Conservation (phyloP, 2,797 vertebrate genomes). For the Chiropotes sagulatus region DNA sequence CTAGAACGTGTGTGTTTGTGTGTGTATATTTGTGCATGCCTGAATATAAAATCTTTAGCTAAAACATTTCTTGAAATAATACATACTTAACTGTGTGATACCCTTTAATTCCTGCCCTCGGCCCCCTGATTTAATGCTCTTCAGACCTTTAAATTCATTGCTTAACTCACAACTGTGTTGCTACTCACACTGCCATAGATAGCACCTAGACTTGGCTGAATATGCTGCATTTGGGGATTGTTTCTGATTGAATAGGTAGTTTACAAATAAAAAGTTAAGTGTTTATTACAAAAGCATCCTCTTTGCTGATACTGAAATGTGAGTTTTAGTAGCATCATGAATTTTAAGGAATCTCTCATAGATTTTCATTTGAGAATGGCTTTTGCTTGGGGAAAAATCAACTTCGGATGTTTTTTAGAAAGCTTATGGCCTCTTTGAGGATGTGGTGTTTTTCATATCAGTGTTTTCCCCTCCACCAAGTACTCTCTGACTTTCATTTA, state of each 20-base stretch:
- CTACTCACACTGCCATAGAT: neutral
- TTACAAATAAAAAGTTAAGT: slow-evolving; percentile 63
- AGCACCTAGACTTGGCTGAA: slow-evolving; percentile 36
- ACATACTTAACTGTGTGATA: neutral
- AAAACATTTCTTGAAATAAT: slow-evolving; percentile 45
- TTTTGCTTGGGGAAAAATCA: slow-evolving; percentile 46
- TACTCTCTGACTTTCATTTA: slow-evolving; percentile 16
- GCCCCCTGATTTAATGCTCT: neutral
- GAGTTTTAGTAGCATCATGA: slow-evolving; percentile 21
- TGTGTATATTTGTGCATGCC: neutral
- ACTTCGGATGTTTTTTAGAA: slow-evolving; percentile 23
- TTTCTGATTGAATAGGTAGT: slow-evolving; percentile 61
- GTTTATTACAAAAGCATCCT: slow-evolving; percentile 72
- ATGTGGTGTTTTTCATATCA: slow-evolving; percentile 61
- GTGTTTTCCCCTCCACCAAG: slow-evolving; percentile 57
- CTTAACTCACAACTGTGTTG: neutral
- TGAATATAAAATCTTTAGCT: slow-evolving; percentile 14
- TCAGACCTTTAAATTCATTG: slow-evolving; percentile 6
- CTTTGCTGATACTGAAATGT: slow-evolving; percentile 73
- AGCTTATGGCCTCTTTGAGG: slow-evolving; percentile 5
- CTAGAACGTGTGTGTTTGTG: slow-evolving; percentile 41
- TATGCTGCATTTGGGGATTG: neutral
- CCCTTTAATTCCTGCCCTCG: neutral
- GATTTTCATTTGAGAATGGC: slow-evolving; percentile 22
- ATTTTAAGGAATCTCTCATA: neutral